Evolutionary conservation across 2,888 invertebrate species (phyloP), one percentile per base, ranked within the genome.

Genomic region (Caenorhabditis sulstoni): DNA sequence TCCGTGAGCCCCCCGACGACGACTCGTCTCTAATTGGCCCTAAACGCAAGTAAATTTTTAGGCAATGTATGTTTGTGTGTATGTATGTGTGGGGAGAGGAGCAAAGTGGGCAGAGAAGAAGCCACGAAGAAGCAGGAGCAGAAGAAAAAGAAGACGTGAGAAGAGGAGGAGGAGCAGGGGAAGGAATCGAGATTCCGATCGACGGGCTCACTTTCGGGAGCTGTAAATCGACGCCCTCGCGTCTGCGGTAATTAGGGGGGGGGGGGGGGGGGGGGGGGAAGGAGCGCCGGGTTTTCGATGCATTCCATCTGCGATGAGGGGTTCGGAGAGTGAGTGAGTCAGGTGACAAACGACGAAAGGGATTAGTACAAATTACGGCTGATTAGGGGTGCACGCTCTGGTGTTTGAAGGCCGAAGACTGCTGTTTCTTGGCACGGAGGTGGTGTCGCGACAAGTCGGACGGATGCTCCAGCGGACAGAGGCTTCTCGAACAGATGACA

Each of bases 31-130:
- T 77, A 77, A 77, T 77, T 77, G 77, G 77, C 77, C 70, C 66
- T 77, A 77, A 77, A 70, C 77, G 65, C 75, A 75, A 75, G 67
- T 67, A 75, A 75, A 67, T 75, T 75, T 67, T 75, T 75, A 61
- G 65, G 67, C 67, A 64, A 65, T 64, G 64, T 67, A 67, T 61
- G 64, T 75, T 62, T 62, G 67, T 55, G 41, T 14, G 49, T 58
- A 11, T 11, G 49, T 65, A 45, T 49, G 52, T 37, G 47, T 52
- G 53, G 62, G 62, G 71, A 57, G 41, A 47, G 11, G 50, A 37
- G 52, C 35, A 23, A 55, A 59, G 52, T 57, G 39, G 57, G 37
- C 37, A 16, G 41, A 35, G 29, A 37, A 23, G 52, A n/a, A 18
- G 20, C 52, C 22, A 52, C 14, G 52, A 52, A 23, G 14, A 49